phyloP scores from a whole-genome alignment of 2,888 invertebrate species.

The Caenorhabditis plicata region DNA sequence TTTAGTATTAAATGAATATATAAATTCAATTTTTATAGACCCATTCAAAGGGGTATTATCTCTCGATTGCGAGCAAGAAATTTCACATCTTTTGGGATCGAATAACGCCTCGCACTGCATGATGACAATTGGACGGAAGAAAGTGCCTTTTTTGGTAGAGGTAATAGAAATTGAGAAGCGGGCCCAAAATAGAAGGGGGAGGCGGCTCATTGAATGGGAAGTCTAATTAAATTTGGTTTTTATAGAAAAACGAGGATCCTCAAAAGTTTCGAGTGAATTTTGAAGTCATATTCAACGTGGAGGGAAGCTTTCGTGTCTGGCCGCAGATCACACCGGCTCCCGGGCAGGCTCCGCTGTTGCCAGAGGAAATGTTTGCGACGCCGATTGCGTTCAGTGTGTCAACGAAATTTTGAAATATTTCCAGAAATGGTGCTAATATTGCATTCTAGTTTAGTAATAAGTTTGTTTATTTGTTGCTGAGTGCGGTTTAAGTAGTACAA shows the following conservation, averaged over 20 bases:
- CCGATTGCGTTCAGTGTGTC: conserved; percentile 42
- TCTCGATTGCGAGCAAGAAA: conserved; percentile 59
- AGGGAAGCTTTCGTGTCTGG: conserved; percentile 53
- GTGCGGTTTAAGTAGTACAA: no score
- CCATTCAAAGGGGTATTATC: conserved; percentile 46
- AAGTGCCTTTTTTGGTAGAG: conserved; percentile 48
- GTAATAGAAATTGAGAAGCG: conserved; percentile 13
- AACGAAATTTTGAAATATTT: conserved; percentile 19
- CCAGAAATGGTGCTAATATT: neutral
- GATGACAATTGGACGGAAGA: conserved; percentile 45
- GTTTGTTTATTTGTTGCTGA: neutral
- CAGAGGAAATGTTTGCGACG: conserved; percentile 44
- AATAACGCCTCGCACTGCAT: conserved; percentile 48
- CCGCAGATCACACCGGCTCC: conserved; percentile 40
- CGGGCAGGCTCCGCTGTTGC: conserved; percentile 26
- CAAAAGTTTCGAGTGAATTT: neutral
- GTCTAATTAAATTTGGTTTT: conserved; percentile 7
- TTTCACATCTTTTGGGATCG: conserved; percentile 43
- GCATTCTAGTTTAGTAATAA: neutral
- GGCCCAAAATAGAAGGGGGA: neutral
- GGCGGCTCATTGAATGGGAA: conserved; percentile 7
- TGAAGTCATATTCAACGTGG: conserved; percentile 47
- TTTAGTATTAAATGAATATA: neutral
- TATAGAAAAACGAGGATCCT: no score
- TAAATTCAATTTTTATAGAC: conserved; percentile 24